Evolutionary conservation across 2,888 invertebrate genomes (phyloP).

Genomic region (Leptinotarsa haldemani): DNA sequence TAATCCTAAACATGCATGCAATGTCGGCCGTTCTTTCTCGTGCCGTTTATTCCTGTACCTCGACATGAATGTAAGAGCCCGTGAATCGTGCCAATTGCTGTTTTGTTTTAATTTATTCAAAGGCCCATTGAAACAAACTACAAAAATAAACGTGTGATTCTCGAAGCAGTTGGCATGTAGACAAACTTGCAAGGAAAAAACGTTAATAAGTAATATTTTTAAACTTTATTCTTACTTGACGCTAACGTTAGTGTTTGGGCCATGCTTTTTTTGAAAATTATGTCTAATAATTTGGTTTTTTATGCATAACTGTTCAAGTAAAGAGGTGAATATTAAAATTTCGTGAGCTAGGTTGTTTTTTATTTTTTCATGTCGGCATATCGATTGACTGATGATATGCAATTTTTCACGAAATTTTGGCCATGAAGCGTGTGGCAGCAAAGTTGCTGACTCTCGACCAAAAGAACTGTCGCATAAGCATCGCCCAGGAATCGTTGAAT

Average conservation of each 20-base stretch:
- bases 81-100: constrained; percentile 61
- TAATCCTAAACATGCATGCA: constrained; percentile 23
- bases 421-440: too few relatives aligned
- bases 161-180: constrained; percentile 21
- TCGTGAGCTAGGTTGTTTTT: too few relatives aligned
- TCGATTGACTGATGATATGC: too few relatives aligned
- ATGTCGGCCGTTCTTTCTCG: constrained; percentile 55
- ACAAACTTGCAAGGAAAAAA: constrained; percentile 23
- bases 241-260: constrained; percentile 2
- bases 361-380: too few relatives aligned
- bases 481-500: too few relatives aligned
- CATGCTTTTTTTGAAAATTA: not conserved
- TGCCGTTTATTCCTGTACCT: constrained; percentile 52
- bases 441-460: too few relatives aligned
- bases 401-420: too few relatives aligned
- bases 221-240: constrained; percentile 12
- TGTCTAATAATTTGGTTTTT: too few relatives aligned
- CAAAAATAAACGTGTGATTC: constrained; percentile 47
- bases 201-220: constrained; percentile 5
- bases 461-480: too few relatives aligned
- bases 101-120: constrained; percentile 61
- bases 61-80: constrained; percentile 54
- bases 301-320: too few relatives aligned
- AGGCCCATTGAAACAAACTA: constrained; percentile 61
- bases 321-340: too few relatives aligned